Evolutionary conservation across 53 echinoderm and acorn worm genomes (phyloP), one percentile per base, ranked within the genome.

Genomic region (Hippasteria phrygiana): DNA sequence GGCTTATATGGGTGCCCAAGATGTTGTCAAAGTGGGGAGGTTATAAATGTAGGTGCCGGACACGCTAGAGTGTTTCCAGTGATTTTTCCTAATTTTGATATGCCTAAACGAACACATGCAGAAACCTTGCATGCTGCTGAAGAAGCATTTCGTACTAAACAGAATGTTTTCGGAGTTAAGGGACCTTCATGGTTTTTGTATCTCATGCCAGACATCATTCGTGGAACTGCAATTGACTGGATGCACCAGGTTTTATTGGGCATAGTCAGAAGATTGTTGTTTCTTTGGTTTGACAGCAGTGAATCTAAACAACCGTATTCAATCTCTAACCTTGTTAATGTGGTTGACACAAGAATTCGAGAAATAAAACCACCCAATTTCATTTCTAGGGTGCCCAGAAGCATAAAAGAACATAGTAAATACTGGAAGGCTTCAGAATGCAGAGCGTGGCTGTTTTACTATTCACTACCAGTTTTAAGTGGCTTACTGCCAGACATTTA

Each of bases 401-500:
- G 91, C 24, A 81, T 95, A 18, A 89, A 93, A 90, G 67, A 89
- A 0, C 92, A 94, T 42, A 43, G 46, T 3, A 90, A 91, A 82
- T 88, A 87, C 69, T 95, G 93, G 93, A 95, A 95, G 32, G 93
- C 95, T 10, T 91, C 93, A 22, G 93, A 93, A 62, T 93, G 82
- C 42, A 75, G 95, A 62, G 36, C 93, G 3, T 95, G 90, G 88
- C 33, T 95, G 33, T 87, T 95, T 26, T 95, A 89, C 79, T 95
- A 95, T 84, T 93, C 91, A 36, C 39, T 95, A 8, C 95, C 95
- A 45, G 77, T 93, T 33, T 78, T 95, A 35, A 77, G 7, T 46
- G 80, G 87, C 31, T 33, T 95, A 12, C 40, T 93, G 66, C 34
- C 87, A 7, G 59, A 88, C 40, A 37, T 78, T 2, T 92, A 89